A percentile compares a stretch with the other conserved stretches of the same genome.
These are phyloP conservation scores for Manis crassicaudata DNA, from an alignment of 2,797 vertebrate genomes.

Conservation along the genomic window DNA sequence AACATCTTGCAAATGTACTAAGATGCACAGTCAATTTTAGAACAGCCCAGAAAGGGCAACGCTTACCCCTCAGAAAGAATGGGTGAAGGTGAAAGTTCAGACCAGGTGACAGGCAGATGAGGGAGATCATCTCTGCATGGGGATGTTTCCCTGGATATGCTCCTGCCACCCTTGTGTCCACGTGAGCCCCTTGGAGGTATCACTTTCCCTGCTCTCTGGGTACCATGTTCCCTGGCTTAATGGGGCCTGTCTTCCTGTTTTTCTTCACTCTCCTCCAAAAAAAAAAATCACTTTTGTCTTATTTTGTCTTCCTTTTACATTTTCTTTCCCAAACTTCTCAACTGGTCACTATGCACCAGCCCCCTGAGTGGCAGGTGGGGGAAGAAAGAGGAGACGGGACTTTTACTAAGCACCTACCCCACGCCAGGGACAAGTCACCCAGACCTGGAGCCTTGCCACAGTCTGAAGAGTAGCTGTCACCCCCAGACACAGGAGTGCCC, in stretches of 20 bases:
- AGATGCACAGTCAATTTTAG: background rate
- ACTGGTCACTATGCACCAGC: accelerated
- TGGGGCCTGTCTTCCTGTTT: background rate
- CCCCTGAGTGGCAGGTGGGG: background rate
- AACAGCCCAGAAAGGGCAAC: background rate
- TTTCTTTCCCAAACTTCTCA: background rate
- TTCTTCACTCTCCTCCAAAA: background rate
- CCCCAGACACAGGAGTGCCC: background rate
- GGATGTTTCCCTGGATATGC: too few relatives aligned
- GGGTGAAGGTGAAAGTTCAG: background rate
- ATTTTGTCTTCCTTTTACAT: background rate
- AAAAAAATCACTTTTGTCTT: background rate
- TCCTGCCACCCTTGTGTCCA: accelerated
- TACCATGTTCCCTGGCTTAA: background rate
- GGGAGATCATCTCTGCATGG: background rate
- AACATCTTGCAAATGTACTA: background rate
- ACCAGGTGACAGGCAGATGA: background rate
- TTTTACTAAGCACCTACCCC: background rate
- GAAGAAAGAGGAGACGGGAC: background rate
- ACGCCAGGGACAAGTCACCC: background rate
- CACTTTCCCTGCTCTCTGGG: background rate
- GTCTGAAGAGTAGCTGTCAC: background rate
- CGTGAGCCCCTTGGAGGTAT: background rate
- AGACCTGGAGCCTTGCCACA: background rate
- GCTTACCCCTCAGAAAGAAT: background rate